Percentiles rank a stretch among this genome's conserved stretches.
Evolutionary conservation across 2,888 invertebrate genomes (phyloP).

Genomic region (Parochlus steinenii): DNA sequence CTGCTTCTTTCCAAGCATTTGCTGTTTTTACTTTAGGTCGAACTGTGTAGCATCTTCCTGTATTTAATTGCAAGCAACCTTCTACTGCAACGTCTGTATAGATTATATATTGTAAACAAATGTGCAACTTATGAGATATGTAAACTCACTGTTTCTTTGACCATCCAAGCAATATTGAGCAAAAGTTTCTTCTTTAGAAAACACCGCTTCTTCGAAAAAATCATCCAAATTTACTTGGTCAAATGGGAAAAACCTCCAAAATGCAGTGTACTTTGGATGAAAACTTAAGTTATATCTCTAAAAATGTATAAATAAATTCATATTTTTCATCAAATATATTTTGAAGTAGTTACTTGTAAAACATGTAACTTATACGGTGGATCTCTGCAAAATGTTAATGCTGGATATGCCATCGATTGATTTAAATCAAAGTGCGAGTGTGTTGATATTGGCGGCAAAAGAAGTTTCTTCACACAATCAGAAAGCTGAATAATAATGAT

Average conservation of each 20-base stretch:
- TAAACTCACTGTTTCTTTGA: not conserved
- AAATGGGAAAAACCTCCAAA: conserved; percentile 42
- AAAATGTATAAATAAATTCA: conserved; percentile 4
- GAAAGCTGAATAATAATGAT: conserved; percentile 31
- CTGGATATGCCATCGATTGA: conserved; percentile 46
- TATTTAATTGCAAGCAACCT: conserved; percentile 33
- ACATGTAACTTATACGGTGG: conserved; percentile 43
- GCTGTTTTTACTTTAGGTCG: conserved; percentile 31
- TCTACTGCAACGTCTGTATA: conserved; percentile 34
- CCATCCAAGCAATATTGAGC: conserved; percentile 37
- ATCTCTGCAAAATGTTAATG: conserved; percentile 48
- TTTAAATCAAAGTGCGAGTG: conserved; percentile 50
- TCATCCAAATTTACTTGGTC: conserved; percentile 34
- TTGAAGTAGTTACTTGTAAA: conserved; percentile 32
- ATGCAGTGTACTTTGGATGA: conserved; percentile 35
- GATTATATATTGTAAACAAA: conserved; percentile 7
- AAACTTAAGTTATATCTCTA: conserved; percentile 35
- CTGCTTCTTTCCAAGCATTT: conserved; percentile 31
- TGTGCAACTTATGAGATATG: not conserved
- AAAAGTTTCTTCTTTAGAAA: conserved; percentile 36
- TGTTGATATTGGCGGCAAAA: conserved; percentile 46
- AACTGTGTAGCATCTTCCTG: conserved; percentile 45
- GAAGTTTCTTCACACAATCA: conserved; percentile 40
- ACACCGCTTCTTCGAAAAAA: conserved; percentile 44
- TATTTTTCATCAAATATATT: conserved; percentile 5